A percentile compares a stretch with the other conserved stretches of the same genome.
Evolutionary conservation across 2,888 invertebrate species (phyloP).

Genomic region (Venusia cambrica): DNA sequence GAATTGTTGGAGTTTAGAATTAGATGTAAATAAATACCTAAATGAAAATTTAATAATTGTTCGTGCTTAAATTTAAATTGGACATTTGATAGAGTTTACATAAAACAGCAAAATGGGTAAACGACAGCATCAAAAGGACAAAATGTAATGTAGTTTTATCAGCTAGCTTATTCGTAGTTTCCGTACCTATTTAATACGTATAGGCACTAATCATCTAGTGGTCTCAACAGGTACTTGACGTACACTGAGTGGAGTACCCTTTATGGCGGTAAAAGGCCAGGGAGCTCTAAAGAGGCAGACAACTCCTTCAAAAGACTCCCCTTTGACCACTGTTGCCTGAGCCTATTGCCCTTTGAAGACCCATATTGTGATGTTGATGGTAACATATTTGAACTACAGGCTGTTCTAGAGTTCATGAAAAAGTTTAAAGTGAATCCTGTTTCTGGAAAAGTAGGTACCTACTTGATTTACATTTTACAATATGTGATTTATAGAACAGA

Average conservation of each 20-base stretch:
- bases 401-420: constrained; percentile 92
- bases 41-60: no score
- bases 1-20: no score
- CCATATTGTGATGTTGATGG: constrained; percentile 96
- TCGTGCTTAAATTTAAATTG: background rate
- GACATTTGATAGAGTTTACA: background rate
- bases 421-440: constrained; percentile 96
- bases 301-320: constrained; percentile 95
- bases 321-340: constrained; percentile 95
- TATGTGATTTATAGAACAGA: no score
- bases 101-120: constrained; percentile 88
- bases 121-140: constrained; percentile 96
- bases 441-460: constrained; percentile 88
- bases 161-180: no score
- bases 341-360: constrained; percentile 94
- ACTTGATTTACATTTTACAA: background rate
- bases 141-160: constrained; percentile 83
- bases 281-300: constrained; percentile 85
- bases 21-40: no score
- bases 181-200: no score
- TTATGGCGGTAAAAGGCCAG: constrained; percentile 92
- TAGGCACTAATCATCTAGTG: no score
- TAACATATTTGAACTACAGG: constrained; percentile 95
- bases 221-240: constrained; percentile 86
- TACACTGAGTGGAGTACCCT: constrained; percentile 94